phyloP scores from a whole-genome alignment of 2,113 vertebrate species.

The Ploceus nigricollis region DNA sequence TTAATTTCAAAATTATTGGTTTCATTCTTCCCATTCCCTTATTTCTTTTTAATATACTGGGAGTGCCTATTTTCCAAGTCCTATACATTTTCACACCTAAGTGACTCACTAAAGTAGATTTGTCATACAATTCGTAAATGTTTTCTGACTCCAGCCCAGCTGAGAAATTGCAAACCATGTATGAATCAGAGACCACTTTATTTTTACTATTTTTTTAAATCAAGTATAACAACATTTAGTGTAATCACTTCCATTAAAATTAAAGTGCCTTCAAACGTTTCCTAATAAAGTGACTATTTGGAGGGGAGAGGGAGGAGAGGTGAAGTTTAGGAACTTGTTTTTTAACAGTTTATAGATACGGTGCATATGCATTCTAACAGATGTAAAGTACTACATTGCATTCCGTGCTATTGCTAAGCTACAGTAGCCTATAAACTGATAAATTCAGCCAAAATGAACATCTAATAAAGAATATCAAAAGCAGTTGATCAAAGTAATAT shows the following conservation, averaged over 20 bases:
- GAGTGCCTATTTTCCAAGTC: background rate
- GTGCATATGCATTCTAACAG: constrained; percentile 40
- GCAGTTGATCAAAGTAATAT: constrained; percentile 4
- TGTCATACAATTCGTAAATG: background rate
- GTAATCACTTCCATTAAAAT: constrained; percentile 5
- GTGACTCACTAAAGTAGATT: constrained; percentile 20
- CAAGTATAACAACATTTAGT: background rate
- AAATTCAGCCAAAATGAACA: constrained; percentile 49
- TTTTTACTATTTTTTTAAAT: background rate
- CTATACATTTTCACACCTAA: background rate
- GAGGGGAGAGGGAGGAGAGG: background rate
- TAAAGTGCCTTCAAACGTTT: constrained; percentile 32
- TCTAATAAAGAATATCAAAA: constrained; percentile 40
- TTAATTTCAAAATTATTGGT: constrained; percentile 14
- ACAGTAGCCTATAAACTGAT: constrained; percentile 40
- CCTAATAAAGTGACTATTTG: constrained; percentile 1
- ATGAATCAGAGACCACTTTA: background rate
- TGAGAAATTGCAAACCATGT: background rate
- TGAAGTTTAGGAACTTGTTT: background rate
- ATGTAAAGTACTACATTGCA: constrained; percentile 46
- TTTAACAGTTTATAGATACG: constrained; percentile 22
- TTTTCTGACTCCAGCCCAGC: background rate
- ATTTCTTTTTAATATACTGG: background rate
- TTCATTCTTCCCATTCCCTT: background rate
- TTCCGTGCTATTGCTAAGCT: constrained; percentile 52